Evolutionary conservation across 2,797 vertebrate genomes (phyloP).

Genomic region (Bradypodion pumilum): DNA sequence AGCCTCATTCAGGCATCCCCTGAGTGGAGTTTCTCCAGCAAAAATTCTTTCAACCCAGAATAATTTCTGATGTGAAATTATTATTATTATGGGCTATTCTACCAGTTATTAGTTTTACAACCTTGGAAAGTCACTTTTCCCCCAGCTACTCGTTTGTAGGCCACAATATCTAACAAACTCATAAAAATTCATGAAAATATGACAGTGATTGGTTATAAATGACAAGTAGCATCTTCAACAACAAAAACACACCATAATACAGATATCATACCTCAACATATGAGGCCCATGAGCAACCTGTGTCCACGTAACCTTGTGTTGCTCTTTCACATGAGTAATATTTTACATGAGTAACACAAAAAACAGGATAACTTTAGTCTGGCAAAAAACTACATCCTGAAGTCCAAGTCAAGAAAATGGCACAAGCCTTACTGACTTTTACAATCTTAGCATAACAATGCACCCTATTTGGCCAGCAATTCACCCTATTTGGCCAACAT

Average conservation of each 20-base stretch:
- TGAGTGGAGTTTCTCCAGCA: no score
- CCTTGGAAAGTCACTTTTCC: no score
- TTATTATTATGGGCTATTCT: no score
- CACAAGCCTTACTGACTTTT: not conserved
- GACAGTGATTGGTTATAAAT: not conserved
- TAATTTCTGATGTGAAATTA: no score
- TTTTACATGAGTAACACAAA: no score
- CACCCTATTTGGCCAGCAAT: not conserved
- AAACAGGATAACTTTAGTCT: not conserved
- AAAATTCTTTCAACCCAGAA: no score
- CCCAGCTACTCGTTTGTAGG: no score
- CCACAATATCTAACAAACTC: no score
- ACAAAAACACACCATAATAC: not conserved
- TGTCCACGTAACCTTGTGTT: not conserved
- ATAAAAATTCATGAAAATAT: no score
- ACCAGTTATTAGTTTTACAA: no score
- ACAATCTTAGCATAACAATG: not conserved
- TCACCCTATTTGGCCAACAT: not conserved
- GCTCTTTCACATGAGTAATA: not conserved
- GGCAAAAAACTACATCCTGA: not conserved
- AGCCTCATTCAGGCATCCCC: no score
- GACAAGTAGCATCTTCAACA: no score
- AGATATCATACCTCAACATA: not conserved
- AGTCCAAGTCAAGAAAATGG: not conserved
- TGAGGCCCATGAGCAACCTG: not conserved